Percentiles rank a stretch among this genome's conserved stretches.
These are phyloP conservation scores for Cantharis flavilabris DNA, from an alignment of 2,888 invertebrate species.

Conservation along the genomic window DNA sequence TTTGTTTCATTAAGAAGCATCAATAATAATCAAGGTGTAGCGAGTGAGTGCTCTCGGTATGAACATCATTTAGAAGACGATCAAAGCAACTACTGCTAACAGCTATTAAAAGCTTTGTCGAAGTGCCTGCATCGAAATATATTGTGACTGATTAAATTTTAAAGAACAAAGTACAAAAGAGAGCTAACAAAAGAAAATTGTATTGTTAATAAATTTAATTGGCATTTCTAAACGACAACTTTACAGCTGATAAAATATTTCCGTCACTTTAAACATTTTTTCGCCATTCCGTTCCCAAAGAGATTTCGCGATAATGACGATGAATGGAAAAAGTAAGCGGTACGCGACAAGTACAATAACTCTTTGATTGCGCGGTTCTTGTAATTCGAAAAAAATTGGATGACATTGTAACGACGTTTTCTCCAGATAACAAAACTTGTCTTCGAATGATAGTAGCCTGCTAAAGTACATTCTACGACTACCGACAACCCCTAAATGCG, in stretches of 20 bases:
- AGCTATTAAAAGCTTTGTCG: constrained; percentile 27
- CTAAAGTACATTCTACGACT: constrained; percentile 19
- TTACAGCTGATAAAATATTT: constrained; percentile 7
- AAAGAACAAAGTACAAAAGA: not conserved
- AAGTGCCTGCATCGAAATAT: constrained; percentile 12
- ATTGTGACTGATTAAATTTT: constrained; percentile 22
- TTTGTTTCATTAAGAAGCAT: constrained; percentile 20
- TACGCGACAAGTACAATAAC: constrained; percentile 13
- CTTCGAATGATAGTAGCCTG: constrained; percentile 16
- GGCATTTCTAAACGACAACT: not conserved
- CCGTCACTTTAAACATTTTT: not conserved
- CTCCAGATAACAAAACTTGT: constrained; percentile 12
- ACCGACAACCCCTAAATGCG: constrained; percentile 20
- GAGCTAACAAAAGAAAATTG: not conserved
- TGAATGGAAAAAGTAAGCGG: constrained; percentile 12
- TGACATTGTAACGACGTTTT: constrained; percentile 20
- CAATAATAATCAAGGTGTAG: constrained; percentile 26
- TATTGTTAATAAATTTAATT: constrained; percentile 2
- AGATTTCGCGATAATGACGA: constrained; percentile 11
- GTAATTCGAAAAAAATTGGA: constrained; percentile 19
- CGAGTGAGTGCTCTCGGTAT: constrained; percentile 7
- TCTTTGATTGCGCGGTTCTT: constrained; percentile 17
- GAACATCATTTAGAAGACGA: constrained; percentile 25
- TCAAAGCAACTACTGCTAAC: constrained; percentile 22
- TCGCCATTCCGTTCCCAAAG: not conserved